Conservation (phyloP, 35 echinoderm and acorn worm species). For the Acanthaster planci region DNA sequence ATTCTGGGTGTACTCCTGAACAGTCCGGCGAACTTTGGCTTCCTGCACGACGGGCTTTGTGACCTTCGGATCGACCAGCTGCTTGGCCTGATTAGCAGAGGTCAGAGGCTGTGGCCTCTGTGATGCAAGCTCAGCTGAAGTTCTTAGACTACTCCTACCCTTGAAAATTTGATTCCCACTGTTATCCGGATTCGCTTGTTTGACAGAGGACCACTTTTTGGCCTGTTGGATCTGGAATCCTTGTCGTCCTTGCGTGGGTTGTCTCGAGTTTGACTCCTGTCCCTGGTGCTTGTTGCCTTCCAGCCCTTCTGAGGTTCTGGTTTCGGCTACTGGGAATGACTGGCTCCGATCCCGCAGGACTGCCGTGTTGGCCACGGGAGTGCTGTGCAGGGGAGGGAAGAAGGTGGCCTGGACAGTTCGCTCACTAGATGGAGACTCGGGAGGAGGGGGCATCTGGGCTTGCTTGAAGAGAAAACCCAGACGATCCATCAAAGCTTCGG, state of each 20-base stretch:
- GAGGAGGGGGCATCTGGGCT: constrained; percentile 53
- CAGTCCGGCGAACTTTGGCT: constrained; percentile 15
- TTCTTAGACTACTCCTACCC: constrained; percentile 45
- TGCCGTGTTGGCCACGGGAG: background rate
- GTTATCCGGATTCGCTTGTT: constrained; percentile 27
- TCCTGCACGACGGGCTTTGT: constrained; percentile 44
- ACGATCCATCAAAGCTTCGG: constrained; percentile 78
- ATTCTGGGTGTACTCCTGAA: constrained; percentile 21
- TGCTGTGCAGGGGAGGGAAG: constrained; percentile 11
- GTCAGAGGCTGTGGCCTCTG: constrained; percentile 27
- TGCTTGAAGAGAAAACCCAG: constrained; percentile 92
- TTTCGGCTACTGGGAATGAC: background rate
- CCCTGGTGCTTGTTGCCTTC: background rate
- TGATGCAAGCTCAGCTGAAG: constrained; percentile 25
- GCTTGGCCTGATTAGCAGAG: constrained; percentile 21
- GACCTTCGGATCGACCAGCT: constrained; percentile 29
- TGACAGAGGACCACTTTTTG: constrained; percentile 10
- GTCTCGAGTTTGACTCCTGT: background rate
- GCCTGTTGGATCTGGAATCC: constrained; percentile 10
- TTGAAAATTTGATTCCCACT: constrained; percentile 28
- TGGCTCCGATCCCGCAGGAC: constrained; percentile 19
- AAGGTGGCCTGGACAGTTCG: background rate
- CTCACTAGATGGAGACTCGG: constrained; percentile 27
- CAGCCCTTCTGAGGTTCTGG: background rate
- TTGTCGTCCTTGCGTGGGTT: background rate